Conservation (phyloP, 1,140 invertebrate species). For the Steinernema feltiae region DNA sequence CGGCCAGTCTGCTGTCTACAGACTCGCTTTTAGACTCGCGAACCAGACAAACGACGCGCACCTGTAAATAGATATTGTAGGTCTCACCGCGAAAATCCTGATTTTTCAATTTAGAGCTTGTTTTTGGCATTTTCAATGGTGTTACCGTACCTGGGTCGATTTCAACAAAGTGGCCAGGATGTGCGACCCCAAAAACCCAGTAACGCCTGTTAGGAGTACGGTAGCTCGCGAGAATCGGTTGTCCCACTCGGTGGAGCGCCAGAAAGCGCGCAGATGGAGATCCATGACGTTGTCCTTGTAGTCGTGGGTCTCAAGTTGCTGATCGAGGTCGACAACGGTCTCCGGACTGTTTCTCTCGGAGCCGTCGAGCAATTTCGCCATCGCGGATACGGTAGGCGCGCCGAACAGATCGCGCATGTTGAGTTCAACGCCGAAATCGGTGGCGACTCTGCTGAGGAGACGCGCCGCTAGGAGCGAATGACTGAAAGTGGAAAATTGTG, state of each 20-base stretch:
- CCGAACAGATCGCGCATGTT: conserved; percentile 59
- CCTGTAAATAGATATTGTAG: too few species aligned
- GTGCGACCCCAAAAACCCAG: conserved; percentile 41
- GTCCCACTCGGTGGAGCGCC: conserved; percentile 59
- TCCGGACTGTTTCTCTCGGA: conserved; percentile 35
- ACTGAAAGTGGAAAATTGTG: too few species aligned
- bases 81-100: too few species aligned
- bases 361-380: conserved; percentile 58
- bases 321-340: conserved; percentile 52
- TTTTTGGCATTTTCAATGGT: too few species aligned
- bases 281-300: conserved; percentile 59
- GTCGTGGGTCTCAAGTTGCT: conserved; percentile 60
- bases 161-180: conserved; percentile 33
- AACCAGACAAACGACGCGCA: conserved; percentile 60
- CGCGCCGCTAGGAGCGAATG: conserved; percentile 63
- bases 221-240: conserved; percentile 46
- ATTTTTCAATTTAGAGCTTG: too few species aligned
- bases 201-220: conserved; percentile 40
- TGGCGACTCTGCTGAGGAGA: conserved; percentile 57
- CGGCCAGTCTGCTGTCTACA: conserved; percentile 55
- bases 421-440: conserved; percentile 54
- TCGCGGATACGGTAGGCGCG: conserved; percentile 58
- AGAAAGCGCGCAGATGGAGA: conserved; percentile 61
- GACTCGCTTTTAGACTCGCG: conserved; percentile 57
- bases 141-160: conserved; percentile 44